Percentiles rank a stretch among this genome's conserved stretches.
Conservation (phyloP, 1,140 invertebrate genomes). For the Drosophila novamexicana region DNA sequence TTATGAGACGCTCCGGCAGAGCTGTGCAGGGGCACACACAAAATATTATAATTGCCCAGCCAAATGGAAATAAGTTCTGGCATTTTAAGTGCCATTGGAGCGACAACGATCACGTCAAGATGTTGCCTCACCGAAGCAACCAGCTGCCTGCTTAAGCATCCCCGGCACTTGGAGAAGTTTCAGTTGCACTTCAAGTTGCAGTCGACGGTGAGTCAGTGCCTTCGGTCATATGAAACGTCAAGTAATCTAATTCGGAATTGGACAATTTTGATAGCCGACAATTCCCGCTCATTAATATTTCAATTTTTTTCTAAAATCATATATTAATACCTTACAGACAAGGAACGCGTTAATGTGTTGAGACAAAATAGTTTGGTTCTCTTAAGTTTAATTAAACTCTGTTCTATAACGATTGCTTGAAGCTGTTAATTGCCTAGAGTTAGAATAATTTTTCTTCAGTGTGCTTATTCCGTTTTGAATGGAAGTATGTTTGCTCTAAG, state of each 20-base stretch:
- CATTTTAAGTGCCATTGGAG: slow-evolving; percentile 76
- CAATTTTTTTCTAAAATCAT: no score
- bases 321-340: no score
- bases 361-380: no score
- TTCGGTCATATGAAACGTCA: neutral
- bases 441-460: neutral
- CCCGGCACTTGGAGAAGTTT: neutral
- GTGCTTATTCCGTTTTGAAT: neutral
- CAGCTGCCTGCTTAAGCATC: slow-evolving; percentile 27
- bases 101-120: slow-evolving; percentile 51
- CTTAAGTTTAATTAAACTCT: no score
- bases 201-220: slow-evolving; percentile 23
- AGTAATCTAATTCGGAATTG: neutral
- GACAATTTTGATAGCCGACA: neutral
- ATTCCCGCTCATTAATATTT: neutral
- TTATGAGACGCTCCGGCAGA: slow-evolving; percentile 20
- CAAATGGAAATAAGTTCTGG: slow-evolving; percentile 82
- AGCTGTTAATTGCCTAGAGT: no score
- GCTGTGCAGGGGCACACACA: slow-evolving; percentile 40
- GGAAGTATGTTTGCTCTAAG: neutral
- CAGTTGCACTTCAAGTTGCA: neutral
- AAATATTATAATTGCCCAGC: slow-evolving; percentile 82
- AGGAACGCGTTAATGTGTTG: no score
- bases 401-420: no score
- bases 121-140: slow-evolving; percentile 34